phyloP scores from a whole-genome alignment of 2,888 invertebrate genomes.

The Tetheella fluctuosa region DNA sequence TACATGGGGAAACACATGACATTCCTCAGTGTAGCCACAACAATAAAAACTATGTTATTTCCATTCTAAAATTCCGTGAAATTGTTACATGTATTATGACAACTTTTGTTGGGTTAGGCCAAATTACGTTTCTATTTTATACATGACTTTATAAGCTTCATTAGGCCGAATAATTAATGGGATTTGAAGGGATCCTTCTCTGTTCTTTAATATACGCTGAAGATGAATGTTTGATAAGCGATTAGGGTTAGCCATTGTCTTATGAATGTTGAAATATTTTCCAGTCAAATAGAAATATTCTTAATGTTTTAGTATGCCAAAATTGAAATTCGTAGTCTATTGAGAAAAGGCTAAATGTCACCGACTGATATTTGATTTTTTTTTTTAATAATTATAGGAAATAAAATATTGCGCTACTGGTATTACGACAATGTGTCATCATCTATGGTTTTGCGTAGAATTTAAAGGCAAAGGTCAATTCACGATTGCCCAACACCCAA shows the following conservation, averaged over 20 bases:
- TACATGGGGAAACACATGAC: background rate
- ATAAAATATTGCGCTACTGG: conserved; percentile 1
- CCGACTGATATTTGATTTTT: background rate
- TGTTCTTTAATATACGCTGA: no score
- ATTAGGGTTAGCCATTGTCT: no score
- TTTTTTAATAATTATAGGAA: background rate
- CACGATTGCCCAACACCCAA: conserved; percentile 4
- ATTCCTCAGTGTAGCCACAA: background rate
- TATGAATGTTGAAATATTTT: no score
- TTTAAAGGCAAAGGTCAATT: background rate
- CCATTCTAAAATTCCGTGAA: background rate
- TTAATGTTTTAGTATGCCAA: no score
- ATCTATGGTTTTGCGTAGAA: background rate
- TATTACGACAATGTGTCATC: background rate
- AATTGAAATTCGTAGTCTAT: background rate
- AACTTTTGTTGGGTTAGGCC: no score
- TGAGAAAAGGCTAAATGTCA: background rate
- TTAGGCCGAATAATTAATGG: no score
- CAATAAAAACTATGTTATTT: background rate
- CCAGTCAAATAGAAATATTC: no score
- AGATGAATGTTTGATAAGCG: no score
- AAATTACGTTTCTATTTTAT: no score
- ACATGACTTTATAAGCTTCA: no score
- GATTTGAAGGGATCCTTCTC: no score
- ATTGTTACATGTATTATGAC: background rate